Percentiles rank a stretch among this genome's conserved stretches.
Conservation (phyloP, 1,140 invertebrate genomes). For the Oncopodura yosiiana region DNA sequence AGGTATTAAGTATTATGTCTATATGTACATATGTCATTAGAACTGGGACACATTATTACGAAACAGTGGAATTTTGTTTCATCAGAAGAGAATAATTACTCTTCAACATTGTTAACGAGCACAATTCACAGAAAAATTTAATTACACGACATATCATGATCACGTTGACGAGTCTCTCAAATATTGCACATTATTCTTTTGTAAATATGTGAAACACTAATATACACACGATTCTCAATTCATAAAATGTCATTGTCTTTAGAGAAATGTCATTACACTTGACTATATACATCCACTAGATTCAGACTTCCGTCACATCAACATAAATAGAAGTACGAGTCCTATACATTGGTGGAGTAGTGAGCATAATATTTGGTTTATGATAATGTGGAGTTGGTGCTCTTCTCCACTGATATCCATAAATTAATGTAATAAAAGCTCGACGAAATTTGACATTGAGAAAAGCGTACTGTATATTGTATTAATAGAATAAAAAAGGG, state of each 20-base stretch:
- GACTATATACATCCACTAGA: neutral
- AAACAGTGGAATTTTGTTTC: no score
- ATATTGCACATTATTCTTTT: neutral
- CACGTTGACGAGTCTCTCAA: no score
- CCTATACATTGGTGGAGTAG: neutral
- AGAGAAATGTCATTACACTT: neutral
- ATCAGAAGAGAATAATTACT: no score
- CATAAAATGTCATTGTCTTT: no score
- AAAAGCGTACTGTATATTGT: constrained; percentile 54
- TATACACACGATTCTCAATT: no score
- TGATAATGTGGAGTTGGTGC: constrained; percentile 14
- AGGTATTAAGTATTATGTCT: no score
- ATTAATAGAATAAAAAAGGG: no score
- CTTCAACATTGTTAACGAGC: no score
- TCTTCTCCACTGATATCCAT: constrained; percentile 1
- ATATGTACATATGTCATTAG: no score
- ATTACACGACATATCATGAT: no score
- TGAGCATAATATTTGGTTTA: constrained; percentile 12
- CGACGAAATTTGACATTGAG: constrained; percentile 56
- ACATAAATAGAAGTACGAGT: constrained; percentile 12
- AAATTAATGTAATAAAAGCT: constrained; percentile 43
- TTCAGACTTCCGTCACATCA: constrained; percentile 20
- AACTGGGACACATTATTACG: no score
- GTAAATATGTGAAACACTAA: neutral
- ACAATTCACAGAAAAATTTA: no score